These are phyloP conservation scores for Oryzaephilus surinamensis DNA, from an alignment of 1,140 invertebrate species.

Conservation along the genomic window DNA sequence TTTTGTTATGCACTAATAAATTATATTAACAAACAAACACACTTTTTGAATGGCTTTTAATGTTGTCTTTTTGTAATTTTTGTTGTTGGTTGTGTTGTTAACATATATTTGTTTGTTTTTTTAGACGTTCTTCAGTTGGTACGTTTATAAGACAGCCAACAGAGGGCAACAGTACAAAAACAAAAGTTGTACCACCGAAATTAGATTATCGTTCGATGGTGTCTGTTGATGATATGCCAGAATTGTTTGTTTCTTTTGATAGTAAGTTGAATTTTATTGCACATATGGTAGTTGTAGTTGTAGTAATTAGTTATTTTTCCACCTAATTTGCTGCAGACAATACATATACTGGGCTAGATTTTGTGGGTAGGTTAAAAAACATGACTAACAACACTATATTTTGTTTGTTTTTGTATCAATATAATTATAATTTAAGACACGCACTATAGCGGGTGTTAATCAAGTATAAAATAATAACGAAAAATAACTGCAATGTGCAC, in stretches of 20 bases:
- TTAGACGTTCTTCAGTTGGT: conserved; percentile 67
- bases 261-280: conserved; percentile 67
- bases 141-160: conserved; percentile 60
- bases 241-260: conserved; percentile 87
- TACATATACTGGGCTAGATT: conserved; percentile 58
- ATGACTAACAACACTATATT: no score
- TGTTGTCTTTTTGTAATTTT: background rate
- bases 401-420: conserved; percentile 19
- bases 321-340: conserved; percentile 46
- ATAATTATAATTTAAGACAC: no score
- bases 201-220: conserved; percentile 86
- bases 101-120: conserved; percentile 25
- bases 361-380: conserved; percentile 61
- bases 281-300: conserved; percentile 6
- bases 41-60: background rate
- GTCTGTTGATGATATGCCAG: conserved; percentile 87
- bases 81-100: no score
- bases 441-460: no score
- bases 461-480: no score
- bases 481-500: conserved; percentile 5
- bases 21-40: background rate
- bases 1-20: background rate
- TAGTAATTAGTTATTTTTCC: conserved; percentile 10
- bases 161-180: conserved; percentile 43
- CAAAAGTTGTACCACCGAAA: conserved; percentile 50